phyloP scores from a whole-genome alignment of 1,140 invertebrate genomes.

The Drosophila carrolli region DNA sequence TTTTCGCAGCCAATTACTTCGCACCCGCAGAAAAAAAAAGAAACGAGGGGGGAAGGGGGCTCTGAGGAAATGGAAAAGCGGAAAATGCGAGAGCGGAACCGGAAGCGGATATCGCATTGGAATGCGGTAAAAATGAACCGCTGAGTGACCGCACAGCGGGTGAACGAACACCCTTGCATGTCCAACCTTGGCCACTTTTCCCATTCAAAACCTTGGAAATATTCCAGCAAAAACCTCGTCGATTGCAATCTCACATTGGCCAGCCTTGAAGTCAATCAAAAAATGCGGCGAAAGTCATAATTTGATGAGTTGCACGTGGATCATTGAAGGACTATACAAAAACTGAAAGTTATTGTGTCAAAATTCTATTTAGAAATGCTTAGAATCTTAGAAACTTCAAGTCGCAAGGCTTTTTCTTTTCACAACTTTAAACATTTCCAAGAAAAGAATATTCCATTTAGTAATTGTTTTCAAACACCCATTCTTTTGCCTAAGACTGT shows the following conservation, averaged over 20 bases:
- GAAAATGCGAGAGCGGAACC: slow-evolving; percentile 18
- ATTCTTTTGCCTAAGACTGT: neutral
- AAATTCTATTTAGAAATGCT: too few relatives aligned
- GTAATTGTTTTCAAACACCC: neutral
- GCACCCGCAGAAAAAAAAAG: slow-evolving; percentile 31
- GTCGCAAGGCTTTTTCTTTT: too few relatives aligned
- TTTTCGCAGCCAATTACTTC: slow-evolving; percentile 81
- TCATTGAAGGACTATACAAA: too few relatives aligned
- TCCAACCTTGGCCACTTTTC: neutral
- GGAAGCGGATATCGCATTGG: slow-evolving; percentile 62
- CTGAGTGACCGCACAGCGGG: slow-evolving; percentile 3
- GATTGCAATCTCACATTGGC: neutral
- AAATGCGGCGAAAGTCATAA: neutral
- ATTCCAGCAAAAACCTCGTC: neutral
- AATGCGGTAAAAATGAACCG: slow-evolving; percentile 20
- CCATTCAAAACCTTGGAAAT: neutral
- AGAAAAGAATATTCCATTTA: too few relatives aligned
- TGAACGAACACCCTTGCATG: neutral
- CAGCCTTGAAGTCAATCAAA: slow-evolving; percentile 3
- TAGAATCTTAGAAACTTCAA: too few relatives aligned
- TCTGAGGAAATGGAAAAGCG: neutral
- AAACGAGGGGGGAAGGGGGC: slow-evolving; percentile 3
- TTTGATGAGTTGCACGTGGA: neutral
- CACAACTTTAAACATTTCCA: too few relatives aligned
- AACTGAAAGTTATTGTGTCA: too few relatives aligned